Evolutionary conservation across 2,888 invertebrate genomes (phyloP), one percentile per base, ranked within the genome.

Genomic region (Anticlea derivata): DNA sequence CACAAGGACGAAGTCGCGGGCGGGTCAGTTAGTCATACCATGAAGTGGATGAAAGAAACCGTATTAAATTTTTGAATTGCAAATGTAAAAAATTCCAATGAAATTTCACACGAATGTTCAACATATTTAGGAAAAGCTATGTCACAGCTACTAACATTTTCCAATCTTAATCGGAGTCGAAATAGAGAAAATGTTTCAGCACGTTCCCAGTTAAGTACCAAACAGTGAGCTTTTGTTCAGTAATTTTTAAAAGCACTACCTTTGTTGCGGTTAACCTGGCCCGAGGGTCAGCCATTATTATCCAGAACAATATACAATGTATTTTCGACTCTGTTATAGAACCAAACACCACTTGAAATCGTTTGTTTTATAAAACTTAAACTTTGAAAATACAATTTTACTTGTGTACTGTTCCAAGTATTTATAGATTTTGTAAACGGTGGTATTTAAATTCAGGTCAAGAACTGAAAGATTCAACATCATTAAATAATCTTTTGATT

Each of bases 211-310:
- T n/a, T 13, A 45, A 35, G 35, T 24, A 13, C 29, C 13, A 17
- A 10, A 34, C 17, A 23, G 33, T 17, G 12, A 22, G 24, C 10
- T 40, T 29, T 8, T 27, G 39, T 26, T 46, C 24, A 46, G 24
- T 41, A 26, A 46, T 51, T 40, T 46, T 46, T 46, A 46, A 51
- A 41, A 46, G 35, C 47, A 47, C 34, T 47, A 39, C 39, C 45
- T 41, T 46, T 40, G 51, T 40, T 40, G 46, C 11, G 51, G 46
- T 37, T 44, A 29, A 34, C 39, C 20, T 30, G 30, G 11, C 40
- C 34, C 5, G 30, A 20, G 24, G 26, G 35, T 37, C 10, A 11
- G 34, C 33, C 27, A 33, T 34, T 33, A 39, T 37, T 24, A 46
- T 30, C 10, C 11, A 12, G 20, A 34, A 13, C 4, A 17, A 8